A percentile compares a stretch with the other conserved stretches of the same genome.
Evolutionary conservation across 2,113 vertebrate genomes (phyloP).

Genomic region (Sylvilagus bachmani): DNA sequence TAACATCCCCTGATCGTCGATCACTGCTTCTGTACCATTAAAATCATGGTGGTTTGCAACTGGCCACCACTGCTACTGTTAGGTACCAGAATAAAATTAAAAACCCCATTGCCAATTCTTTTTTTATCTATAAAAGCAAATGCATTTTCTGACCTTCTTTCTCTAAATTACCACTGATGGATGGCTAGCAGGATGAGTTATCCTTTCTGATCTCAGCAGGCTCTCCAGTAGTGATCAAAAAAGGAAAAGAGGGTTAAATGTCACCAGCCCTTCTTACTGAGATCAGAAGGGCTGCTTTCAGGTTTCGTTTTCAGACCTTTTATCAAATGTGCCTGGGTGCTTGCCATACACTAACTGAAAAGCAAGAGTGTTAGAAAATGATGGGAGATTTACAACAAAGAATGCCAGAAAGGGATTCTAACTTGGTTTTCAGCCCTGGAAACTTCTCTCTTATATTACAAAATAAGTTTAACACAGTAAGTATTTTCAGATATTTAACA

Average conservation of each 20-base stretch:
- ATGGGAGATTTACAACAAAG: not conserved
- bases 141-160: slow-evolving; percentile 23
- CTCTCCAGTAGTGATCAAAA: not conserved
- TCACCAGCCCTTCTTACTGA: slow-evolving; percentile 7
- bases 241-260: not conserved
- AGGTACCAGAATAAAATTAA: not conserved
- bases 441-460: not conserved
- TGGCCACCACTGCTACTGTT: not conserved
- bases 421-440: not conserved
- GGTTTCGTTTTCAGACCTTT: slow-evolving; percentile 29
- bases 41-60: slow-evolving; percentile 15
- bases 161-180: not conserved
- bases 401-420: not conserved
- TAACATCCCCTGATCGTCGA: not conserved
- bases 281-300: not conserved
- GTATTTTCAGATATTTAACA: not conserved
- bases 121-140: slow-evolving; percentile 52
- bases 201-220: not conserved
- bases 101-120: not conserved
- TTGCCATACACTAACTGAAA: slow-evolving; percentile 18
- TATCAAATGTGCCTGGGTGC: not conserved
- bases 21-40: not conserved
- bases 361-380: not conserved
- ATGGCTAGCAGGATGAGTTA: not conserved
- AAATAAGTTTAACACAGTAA: not conserved